A percentile compares a stretch with the other conserved stretches of the same genome.
Evolutionary conservation across 2,797 vertebrate genomes (phyloP).

Genomic region (Smutsia temminckii): DNA sequence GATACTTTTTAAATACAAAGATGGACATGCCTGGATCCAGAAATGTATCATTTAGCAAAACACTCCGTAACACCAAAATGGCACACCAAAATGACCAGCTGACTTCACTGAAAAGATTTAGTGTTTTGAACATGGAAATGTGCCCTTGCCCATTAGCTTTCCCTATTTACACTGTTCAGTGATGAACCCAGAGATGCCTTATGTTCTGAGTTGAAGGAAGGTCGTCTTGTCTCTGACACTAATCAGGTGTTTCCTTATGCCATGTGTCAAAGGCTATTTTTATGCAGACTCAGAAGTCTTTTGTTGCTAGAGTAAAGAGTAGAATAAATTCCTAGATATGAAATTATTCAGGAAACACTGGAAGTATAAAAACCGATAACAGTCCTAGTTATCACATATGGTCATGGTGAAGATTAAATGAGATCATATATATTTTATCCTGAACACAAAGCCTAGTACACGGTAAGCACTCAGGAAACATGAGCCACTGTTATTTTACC

Average conservation of each 20-base stretch:
- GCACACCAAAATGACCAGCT: not conserved
- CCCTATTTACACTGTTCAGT: not conserved
- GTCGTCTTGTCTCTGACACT: slow-evolving; percentile 56
- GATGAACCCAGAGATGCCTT: not conserved
- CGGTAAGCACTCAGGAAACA: not conserved
- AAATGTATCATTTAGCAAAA: not conserved
- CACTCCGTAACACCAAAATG: not conserved
- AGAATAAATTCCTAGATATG: slow-evolving; percentile 47
- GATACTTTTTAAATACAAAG: not conserved
- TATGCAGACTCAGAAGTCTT: slow-evolving; percentile 33
- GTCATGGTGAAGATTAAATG: not conserved
- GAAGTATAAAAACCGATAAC: not conserved
- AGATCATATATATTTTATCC: not conserved
- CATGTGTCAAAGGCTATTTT: slow-evolving; percentile 56
- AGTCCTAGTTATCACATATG: not conserved
- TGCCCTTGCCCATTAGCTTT: not conserved
- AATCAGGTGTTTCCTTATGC: slow-evolving; percentile 60
- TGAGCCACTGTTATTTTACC: not conserved
- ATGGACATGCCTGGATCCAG: not conserved
- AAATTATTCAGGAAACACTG: slow-evolving; percentile 51
- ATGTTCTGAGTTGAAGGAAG: slow-evolving; percentile 9
- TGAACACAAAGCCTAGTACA: not conserved
- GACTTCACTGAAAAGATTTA: not conserved
- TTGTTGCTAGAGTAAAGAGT: slow-evolving; percentile 50
- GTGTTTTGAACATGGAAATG: not conserved